Evolutionary conservation across 1,140 invertebrate species (phyloP), one percentile per base, ranked within the genome.

Genomic region (Drosophila tristis): DNA sequence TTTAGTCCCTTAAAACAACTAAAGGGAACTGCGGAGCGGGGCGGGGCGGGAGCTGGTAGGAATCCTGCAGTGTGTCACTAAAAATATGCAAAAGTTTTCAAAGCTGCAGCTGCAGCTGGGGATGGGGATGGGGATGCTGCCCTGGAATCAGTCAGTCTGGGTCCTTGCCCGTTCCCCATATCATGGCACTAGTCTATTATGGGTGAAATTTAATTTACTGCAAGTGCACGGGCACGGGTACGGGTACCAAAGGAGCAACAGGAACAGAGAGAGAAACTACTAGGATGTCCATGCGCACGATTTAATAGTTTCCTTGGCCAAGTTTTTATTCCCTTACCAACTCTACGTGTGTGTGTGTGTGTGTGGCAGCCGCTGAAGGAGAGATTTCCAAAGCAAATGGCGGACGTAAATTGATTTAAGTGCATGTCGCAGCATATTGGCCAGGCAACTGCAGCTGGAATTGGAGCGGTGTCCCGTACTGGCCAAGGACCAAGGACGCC

Each of bases 191-290:
- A 82, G 70, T 87, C 78, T 78, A 82, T 82, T 89, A 89, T 70
- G 84, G 78, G 63, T 66, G 51, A 89, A 87, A 87, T 87, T 87
- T 76, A 87, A 87, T 87, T 87, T 87, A 89, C 58, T 87, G 64
- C 82, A 58, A 66, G 48, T 43, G 35, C 45, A 64, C 43, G 50
- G 61, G 74, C 44, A n/a, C n/a, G n/a, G n/a, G n/a, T 16, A 31
- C 44, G 60, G 42, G 49, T 43, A 47, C 43, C 47, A 13, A 53
- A 71, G 60, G 60, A 80, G 59, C 74, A 4, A 7, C 29, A 31
- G 7, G 29, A 31, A 8, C 29, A 31, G 29, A 8, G 29, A 8
- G 7, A 39, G 31, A 8, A 31, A 31, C 31, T 67, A 48, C 45
- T 53, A 13, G 35, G 53, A 73, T 64, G 76, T 54, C 77, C 77